phyloP scores from a whole-genome alignment of 2,888 invertebrate species.

The Lypha dubia region DNA sequence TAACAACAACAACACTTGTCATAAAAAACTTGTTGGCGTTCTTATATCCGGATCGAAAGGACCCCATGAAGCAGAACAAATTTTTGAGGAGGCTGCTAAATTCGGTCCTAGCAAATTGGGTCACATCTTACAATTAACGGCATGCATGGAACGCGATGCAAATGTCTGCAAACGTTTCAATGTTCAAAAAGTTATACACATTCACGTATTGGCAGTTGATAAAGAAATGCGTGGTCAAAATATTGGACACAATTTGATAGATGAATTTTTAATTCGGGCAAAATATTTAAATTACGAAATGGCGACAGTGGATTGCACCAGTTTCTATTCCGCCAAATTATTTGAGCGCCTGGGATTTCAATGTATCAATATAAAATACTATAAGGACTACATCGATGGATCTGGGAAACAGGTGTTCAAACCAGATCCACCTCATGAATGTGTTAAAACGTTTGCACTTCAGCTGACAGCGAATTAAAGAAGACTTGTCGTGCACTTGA shows the following conservation, averaged over 20 bases:
- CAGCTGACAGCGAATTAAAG: conserved; percentile 69
- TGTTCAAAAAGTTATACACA: conserved; percentile 77
- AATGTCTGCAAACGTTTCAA: conserved; percentile 77
- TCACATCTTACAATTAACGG: conserved; percentile 76
- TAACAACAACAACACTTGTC: not conserved
- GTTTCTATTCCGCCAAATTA: conserved; percentile 78
- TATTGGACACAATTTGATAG: conserved; percentile 77
- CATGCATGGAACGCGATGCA: conserved; percentile 77
- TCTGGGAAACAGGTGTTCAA: conserved; percentile 77
- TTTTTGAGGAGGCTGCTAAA: conserved; percentile 75
- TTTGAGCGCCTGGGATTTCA: conserved; percentile 77
- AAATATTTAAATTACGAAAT: conserved; percentile 75
- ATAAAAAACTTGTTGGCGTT: conserved; percentile 76
- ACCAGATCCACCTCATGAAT: conserved; percentile 77
- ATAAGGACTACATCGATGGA: conserved; percentile 76
- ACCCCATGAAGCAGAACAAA: conserved; percentile 73
- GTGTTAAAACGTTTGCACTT: conserved; percentile 77
- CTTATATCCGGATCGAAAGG: conserved; percentile 79
- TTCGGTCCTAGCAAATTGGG: conserved; percentile 79
- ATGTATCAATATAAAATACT: conserved; percentile 76
- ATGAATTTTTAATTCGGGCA: conserved; percentile 74
- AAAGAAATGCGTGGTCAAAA: conserved; percentile 76
- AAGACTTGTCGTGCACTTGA: too few species aligned
- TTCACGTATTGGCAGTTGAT: conserved; percentile 79
- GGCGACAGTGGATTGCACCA: conserved; percentile 80